Evolutionary conservation across 2,888 invertebrate species (phyloP), one percentile per base, ranked within the genome.

Genomic region (Diadromus collaris): DNA sequence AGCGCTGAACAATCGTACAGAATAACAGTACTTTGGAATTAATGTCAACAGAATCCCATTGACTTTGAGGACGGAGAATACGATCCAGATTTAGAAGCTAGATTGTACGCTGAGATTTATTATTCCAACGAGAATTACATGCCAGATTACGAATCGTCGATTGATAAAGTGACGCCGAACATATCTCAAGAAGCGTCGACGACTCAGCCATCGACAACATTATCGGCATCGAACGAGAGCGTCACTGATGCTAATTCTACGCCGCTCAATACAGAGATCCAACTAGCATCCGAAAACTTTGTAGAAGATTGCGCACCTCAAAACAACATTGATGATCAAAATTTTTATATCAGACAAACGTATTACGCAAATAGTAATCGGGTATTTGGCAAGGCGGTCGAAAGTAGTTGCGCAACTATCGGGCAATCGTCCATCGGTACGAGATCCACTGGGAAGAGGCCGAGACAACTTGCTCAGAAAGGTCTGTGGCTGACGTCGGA

Each of bases 91-190:
- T 13, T 89, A 51, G 88, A 89, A 67, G 82, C 86, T 4, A 80
- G 85, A 44, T 81, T 90, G 0, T 90, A 90, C 46, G 87, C 87
- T 1, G 81, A 87, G 69, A 87, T 90, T 77, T 86, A 90, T 80
- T 88, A 88, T 46, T 79, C 84, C 1, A 85, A 84, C 68, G 83
- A 82, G 13, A 82, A 83, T 19, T 81, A 78, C 63, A 76, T 81
- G 6, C 79, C 83, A 16, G 51, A 58, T 27, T 24, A 5, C 44
- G 29, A 41, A 38, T 51, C 34, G 5, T 21, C 68, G 19, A 19
- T 9, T 24, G 60, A 67, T 51, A 41, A 16, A 13, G 16, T 54
- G 63, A 60, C 61, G 34, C 34, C 24, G 32, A 24, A 34, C 19
- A 13, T 9, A 3, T 32, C 10, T 21, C 13, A 10, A 9, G n/a